Percentiles rank a stretch among this genome's conserved stretches.
These are phyloP conservation scores for Ascidia mentula DNA, from an alignment of 23 tunicate species.

Conservation along the genomic window DNA sequence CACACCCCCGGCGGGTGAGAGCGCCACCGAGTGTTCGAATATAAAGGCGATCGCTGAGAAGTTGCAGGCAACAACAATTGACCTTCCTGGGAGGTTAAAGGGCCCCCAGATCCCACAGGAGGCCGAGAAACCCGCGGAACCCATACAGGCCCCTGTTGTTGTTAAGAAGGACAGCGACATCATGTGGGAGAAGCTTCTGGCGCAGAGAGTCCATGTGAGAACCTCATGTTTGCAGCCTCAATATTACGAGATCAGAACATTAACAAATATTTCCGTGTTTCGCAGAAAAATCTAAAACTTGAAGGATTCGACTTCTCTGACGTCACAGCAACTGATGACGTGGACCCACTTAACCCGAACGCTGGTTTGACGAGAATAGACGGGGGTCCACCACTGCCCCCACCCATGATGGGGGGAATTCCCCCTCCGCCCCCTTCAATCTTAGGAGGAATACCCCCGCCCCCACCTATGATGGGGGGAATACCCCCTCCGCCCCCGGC, in stretches of 20 bases:
- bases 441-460: constrained; percentile 48
- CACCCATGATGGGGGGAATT: constrained; percentile 46
- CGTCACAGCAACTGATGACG: constrained; percentile 56
- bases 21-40: neutral
- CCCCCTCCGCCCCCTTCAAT: constrained; percentile 58
- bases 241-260: no score
- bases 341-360: constrained; percentile 42
- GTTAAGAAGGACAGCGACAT: constrained; percentile 84
- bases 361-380: neutral
- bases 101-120: neutral
- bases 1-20: constrained; percentile 12
- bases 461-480: constrained; percentile 55
- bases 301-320: constrained; percentile 91
- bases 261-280: no score
- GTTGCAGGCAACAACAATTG: constrained; percentile 24
- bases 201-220: constrained; percentile 46
- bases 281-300: constrained; percentile 56
- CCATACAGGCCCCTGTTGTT: constrained; percentile 24
- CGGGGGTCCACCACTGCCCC: constrained; percentile 38
- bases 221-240: no score
- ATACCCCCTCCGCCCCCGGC: constrained; percentile 59
- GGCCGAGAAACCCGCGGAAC: neutral
- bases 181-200: constrained; percentile 86
- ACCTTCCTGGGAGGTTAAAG: constrained; percentile 18
- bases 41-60: constrained; percentile 54